Conservation (phyloP, 2,797 vertebrate genomes). For the Gadopsis marmoratus region DNA sequence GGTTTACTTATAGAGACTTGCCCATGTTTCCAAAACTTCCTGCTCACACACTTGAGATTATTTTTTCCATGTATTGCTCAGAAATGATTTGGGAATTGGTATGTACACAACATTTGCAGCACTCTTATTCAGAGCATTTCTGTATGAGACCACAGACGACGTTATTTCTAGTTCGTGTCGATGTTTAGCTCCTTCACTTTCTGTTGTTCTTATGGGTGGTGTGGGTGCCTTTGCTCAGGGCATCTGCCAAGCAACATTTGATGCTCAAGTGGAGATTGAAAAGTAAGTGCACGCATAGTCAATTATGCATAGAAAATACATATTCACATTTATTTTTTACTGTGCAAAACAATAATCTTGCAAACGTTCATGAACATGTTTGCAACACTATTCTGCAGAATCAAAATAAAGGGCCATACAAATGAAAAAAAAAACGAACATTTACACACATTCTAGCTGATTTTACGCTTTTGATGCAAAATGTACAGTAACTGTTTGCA, state of each 20-base stretch:
- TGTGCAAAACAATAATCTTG: neutral
- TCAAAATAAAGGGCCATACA: neutral
- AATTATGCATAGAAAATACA: constrained; percentile 13
- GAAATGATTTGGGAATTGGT: neutral
- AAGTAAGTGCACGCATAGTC: neutral
- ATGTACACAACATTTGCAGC: neutral
- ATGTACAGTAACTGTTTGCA: neutral
- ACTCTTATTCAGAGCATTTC: neutral
- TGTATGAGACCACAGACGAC: neutral
- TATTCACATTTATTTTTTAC: neutral
- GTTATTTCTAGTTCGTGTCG: neutral
- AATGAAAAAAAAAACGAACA: neutral
- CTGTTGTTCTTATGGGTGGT: neutral
- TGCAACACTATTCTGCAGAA: neutral
- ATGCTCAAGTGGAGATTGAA: constrained; percentile 9
- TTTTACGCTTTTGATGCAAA: neutral
- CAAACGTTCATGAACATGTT: neutral
- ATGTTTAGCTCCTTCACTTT: constrained; percentile 3
- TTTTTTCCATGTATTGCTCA: neutral
- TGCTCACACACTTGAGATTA: neutral
- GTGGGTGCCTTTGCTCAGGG: constrained; percentile 26
- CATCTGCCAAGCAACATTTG: constrained; percentile 38
- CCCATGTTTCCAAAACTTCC: neutral
- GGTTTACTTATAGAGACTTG: neutral
- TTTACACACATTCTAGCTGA: neutral